Evolutionary conservation across 2,113 vertebrate species (phyloP).

Genomic region (Arizona elegans): DNA sequence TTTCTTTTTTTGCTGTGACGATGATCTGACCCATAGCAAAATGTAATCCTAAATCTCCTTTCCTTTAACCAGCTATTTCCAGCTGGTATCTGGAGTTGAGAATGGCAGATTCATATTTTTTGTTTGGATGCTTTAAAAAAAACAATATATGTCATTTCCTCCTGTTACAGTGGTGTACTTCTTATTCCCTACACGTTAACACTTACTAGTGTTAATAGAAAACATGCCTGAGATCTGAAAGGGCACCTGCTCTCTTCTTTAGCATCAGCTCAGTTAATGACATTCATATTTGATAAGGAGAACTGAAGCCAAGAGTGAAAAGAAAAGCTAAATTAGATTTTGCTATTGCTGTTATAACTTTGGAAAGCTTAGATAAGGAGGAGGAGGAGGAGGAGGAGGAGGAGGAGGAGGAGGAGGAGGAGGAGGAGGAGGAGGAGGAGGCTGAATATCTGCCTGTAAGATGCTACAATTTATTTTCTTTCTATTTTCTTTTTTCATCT

Average conservation of each 20-base stretch:
- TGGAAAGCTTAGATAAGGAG: not conserved
- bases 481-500: not conserved
- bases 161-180: slow-evolving; percentile 39
- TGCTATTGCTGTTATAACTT: not conserved
- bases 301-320: slow-evolving; percentile 15
- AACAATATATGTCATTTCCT: slow-evolving; percentile 43
- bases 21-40: slow-evolving; percentile 29
- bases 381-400: not conserved
- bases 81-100: not conserved
- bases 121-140: slow-evolving; percentile 37
- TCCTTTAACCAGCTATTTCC: not conserved
- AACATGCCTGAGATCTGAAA: slow-evolving; percentile 2
- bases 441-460: not conserved
- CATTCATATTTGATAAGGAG: not conserved
- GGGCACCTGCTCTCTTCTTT: not conserved
- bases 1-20: not conserved
- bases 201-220: slow-evolving; percentile 36
- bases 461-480: not conserved
- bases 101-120: not conserved
- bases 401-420: not conserved
- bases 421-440: not conserved
- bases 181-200: slow-evolving; percentile 28
- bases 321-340: not conserved
- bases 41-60: not conserved
- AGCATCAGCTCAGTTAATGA: slow-evolving; percentile 4